Percentiles rank a stretch among this genome's conserved stretches.
phyloP scores from a whole-genome alignment of 2,888 invertebrate genomes.

The Dioctria rufipes region DNA sequence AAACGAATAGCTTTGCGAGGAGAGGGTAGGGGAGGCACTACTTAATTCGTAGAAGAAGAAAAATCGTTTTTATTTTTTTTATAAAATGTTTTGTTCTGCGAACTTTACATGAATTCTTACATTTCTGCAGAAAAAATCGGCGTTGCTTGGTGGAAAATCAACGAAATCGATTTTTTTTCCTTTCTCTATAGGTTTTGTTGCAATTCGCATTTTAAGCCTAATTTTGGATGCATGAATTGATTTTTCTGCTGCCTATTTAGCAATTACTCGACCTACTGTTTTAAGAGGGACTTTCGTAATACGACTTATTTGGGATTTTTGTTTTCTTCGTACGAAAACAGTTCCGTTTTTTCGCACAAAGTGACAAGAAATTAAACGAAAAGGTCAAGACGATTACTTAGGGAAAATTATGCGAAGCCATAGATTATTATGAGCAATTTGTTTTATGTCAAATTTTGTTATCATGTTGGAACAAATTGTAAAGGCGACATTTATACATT shows the following conservation, averaged over 20 bases:
- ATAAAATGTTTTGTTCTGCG: too few relatives aligned
- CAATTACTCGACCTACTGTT: background rate
- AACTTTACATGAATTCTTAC: too few relatives aligned
- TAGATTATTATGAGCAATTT: background rate
- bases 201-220: background rate
- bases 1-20: too few relatives aligned
- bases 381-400: background rate
- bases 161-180: background rate
- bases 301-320: background rate
- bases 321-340: background rate
- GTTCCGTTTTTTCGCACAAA: background rate
- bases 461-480: background rate
- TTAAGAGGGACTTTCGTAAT: background rate
- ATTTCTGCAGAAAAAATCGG: too few relatives aligned
- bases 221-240: slow-evolving; percentile 2
- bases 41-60: too few relatives aligned
- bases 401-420: background rate
- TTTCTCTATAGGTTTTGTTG: too few relatives aligned
- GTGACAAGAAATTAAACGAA: background rate
- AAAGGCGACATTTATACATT: too few relatives aligned
- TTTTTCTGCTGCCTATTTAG: background rate
- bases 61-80: too few relatives aligned
- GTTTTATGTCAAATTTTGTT: too few relatives aligned
- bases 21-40: too few relatives aligned
- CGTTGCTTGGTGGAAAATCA: too few relatives aligned